These are phyloP conservation scores for Erebia aethiops DNA, from an alignment of 2,888 invertebrate species.

Conservation along the genomic window DNA sequence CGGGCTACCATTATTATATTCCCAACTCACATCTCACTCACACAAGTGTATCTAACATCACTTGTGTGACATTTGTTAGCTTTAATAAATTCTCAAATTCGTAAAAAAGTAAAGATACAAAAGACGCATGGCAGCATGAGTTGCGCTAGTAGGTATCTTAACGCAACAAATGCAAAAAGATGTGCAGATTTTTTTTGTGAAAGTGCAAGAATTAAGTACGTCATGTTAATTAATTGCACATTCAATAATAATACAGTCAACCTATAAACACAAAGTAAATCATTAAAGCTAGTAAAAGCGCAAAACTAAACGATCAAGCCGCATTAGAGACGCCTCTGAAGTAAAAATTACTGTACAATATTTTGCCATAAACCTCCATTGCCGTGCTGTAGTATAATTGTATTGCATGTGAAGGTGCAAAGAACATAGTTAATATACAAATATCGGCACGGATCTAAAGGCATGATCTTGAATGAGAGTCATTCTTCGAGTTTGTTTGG, in stretches of 20 bases:
- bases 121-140: neutral
- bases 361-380: conserved; percentile 25
- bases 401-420: conserved; percentile 34
- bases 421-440: conserved; percentile 18
- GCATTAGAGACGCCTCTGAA: conserved; percentile 41
- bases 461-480: neutral
- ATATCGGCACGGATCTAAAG: conserved; percentile 9
- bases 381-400: conserved; percentile 20
- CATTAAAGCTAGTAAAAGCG: conserved; percentile 23
- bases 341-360: conserved; percentile 14
- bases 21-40: no score
- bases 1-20: no score
- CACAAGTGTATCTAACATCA: no score
- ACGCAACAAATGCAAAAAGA: neutral
- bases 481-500: no score
- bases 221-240: neutral
- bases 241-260: neutral
- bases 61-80: no score
- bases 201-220: neutral
- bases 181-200: neutral
- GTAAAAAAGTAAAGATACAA: neutral
- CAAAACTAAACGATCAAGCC: conserved; percentile 48
- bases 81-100: neutral
- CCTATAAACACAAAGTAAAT: neutral
- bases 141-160: neutral